Base-by-base conservation (phyloP, 2,888 invertebrate species). In the Cryptocephalus moraei region DNA sequence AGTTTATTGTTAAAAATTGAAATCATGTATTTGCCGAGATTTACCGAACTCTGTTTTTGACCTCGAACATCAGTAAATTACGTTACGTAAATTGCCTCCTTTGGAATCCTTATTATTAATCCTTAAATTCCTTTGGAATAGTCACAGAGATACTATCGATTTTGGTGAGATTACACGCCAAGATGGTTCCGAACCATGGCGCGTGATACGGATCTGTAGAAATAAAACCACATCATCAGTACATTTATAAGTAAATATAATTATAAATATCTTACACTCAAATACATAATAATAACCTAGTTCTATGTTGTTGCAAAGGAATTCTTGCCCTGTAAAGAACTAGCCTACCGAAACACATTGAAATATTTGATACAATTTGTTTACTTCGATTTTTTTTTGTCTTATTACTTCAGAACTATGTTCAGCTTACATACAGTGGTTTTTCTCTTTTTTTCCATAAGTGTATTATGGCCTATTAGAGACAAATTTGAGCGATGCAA, bases 241-340 rank as follows among this genome's bases (percentile, higher is more conserved):
- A 68, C 68, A 70, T 68, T 69, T 68, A 70, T 70, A 71, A 70
- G 69, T 70, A 70, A 71, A 70, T 71, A 71, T 71, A 71, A 67
- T 70, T 69, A 70, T 70, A 71, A 72, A 72, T 72, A 72, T 72
- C 69, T 71, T 72, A 72, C 72, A 72, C 67, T 66, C 68, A 66
- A 69, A 67, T 70, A 71, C 70, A 71, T 64, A 60, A 60, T 52
- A n/a, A 31, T 32, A 46, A 47, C 32, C 67, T 68, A 69, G 67
- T 67, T 66, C 69, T 69, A 69, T 62, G 57, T 36, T 56, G 58
- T 60, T 61, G 66, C 66, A 68, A 63, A 41, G 33, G 32, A 41
- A 46, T 54, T 56, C 60, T 53, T 54, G 52, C 49, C 57, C 61
- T 64, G 64, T 64, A 62, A 58, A 62, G 67, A 68, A 70, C 68